Base-by-base conservation (phyloP, 2,888 invertebrate species). In the Pammene fasciana region DNA sequence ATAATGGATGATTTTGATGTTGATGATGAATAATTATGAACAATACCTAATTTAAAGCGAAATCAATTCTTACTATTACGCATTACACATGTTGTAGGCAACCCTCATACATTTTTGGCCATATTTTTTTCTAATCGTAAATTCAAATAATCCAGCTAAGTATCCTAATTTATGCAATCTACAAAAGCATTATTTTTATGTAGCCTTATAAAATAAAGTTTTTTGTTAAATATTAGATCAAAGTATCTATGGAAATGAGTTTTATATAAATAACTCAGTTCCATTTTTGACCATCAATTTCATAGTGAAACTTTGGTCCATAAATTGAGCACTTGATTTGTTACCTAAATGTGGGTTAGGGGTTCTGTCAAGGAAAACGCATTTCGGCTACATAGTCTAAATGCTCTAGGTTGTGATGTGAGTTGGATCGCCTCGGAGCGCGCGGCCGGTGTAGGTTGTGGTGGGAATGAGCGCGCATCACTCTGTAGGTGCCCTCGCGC, bases 381-480 rank as follows among this genome's bases (percentile, higher is more conserved):
- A 94, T 93, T 85, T 95, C 95, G 71, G 94, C 93, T 26, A 94
- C 91, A 81, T 94, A 95, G 78, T 94, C 92, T 82, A 94, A 94
- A 82, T 94, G 93, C 76, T 94, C 93, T 57, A 95, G 89, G 79
- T 94, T 95, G 74, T 95, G 94, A 72, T 95, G 94, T 0, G 94
- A 94, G 81, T 92, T 94, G 45, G 95, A 94, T 72, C 94, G 92
- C 64, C 90, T 83, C n/a, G 93, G 92, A 52, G 93, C 86, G 74
- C 93, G 84, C 71, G 93, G 82, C 80, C 93, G 82, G 78, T 94
- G 93, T 0, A 95, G 87, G 79, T 95, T 95, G 82, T 95, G 95
- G 70, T 95, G 95, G 0, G 94, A 94, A 70, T 94, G 94, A 0
- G 95, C 95, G 61, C 94, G 88, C 82, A 86, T 88, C 73, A 93